These are phyloP conservation scores for Kryptopterus vitreolus DNA, from an alignment of 2,797 vertebrate genomes.

Conservation along the genomic window DNA sequence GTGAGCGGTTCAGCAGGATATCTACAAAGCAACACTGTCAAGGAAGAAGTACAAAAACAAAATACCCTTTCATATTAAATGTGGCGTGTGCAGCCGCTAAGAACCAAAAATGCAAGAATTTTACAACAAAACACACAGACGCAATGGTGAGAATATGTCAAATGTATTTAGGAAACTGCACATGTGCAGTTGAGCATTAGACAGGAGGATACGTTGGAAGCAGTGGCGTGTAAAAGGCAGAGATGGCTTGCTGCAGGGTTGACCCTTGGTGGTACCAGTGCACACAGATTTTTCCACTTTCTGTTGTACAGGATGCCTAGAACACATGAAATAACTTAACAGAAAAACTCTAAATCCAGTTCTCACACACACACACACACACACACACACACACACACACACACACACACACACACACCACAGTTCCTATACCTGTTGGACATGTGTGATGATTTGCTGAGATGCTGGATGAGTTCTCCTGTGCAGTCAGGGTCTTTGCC, in stretches of 20 bases:
- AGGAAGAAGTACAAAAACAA: constrained; percentile 64
- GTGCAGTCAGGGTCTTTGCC: constrained; percentile 86
- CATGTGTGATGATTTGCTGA: constrained; percentile 75
- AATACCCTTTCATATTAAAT: neutral
- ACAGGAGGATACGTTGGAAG: constrained; percentile 96
- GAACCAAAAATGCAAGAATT: neutral
- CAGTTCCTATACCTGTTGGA: constrained; percentile 73
- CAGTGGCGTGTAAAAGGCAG: constrained; percentile 96
- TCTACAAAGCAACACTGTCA: constrained; percentile 75
- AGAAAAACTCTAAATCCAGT: neutral
- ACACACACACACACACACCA: no score
- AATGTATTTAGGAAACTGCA: no score
- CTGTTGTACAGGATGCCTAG: constrained; percentile 72
- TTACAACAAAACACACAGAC: neutral
- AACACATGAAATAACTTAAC: constrained; percentile 66
- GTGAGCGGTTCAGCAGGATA: constrained; percentile 94
- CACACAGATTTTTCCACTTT: constrained; percentile 78
- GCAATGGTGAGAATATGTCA: neutral
- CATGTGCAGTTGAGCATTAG: neutral
- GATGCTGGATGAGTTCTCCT: constrained; percentile 86
- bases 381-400: neutral
- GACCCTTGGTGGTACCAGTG: constrained; percentile 86
- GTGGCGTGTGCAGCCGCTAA: neutral
- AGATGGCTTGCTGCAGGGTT: constrained; percentile 85
- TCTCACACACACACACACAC: neutral